phyloP scores from a whole-genome alignment of 2,888 invertebrate species.

The Heterodera filipjevi region DNA sequence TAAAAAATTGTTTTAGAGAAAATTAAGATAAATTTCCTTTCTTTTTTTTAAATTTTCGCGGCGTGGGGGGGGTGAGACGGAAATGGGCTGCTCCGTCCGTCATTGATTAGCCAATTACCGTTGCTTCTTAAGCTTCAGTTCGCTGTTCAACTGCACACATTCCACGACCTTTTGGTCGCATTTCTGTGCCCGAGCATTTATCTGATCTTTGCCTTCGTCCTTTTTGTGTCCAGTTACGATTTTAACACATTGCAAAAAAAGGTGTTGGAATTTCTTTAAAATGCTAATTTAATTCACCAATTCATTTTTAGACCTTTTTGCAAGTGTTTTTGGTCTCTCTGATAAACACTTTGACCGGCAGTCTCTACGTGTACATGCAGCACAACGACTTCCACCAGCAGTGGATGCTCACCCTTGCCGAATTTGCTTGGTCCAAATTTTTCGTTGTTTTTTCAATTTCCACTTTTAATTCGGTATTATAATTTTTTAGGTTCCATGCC shows the following conservation, averaged over 20 bases:
- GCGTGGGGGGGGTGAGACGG: too few species aligned
- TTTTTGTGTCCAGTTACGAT: background rate
- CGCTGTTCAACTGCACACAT: conserved; percentile 7
- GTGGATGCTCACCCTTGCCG: conserved; percentile 16
- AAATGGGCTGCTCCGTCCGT: too few species aligned
- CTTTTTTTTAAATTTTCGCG: too few species aligned
- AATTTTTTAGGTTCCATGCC: conserved; percentile 16
- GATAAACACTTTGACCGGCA: conserved; percentile 20
- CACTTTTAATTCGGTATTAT: background rate
- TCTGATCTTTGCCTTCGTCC: conserved; percentile 16
- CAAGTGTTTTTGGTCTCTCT: conserved; percentile 21
- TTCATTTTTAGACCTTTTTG: conserved; percentile 25
- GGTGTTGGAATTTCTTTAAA: background rate
- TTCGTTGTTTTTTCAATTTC: background rate
- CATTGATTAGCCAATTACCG: too few species aligned
- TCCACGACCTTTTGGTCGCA: conserved; percentile 32
- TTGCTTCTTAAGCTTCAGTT: background rate
- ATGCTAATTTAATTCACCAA: background rate
- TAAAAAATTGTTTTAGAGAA: too few species aligned
- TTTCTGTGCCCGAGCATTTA: conserved; percentile 29
- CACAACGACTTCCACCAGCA: background rate
- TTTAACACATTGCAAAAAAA: background rate
- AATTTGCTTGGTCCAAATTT: conserved; percentile 15
- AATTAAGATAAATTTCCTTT: too few species aligned
- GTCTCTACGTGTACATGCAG: conserved; percentile 16